Base-by-base conservation (phyloP, 92 coral and sea anemone genomes). In the Blastomussa wellsi region DNA sequence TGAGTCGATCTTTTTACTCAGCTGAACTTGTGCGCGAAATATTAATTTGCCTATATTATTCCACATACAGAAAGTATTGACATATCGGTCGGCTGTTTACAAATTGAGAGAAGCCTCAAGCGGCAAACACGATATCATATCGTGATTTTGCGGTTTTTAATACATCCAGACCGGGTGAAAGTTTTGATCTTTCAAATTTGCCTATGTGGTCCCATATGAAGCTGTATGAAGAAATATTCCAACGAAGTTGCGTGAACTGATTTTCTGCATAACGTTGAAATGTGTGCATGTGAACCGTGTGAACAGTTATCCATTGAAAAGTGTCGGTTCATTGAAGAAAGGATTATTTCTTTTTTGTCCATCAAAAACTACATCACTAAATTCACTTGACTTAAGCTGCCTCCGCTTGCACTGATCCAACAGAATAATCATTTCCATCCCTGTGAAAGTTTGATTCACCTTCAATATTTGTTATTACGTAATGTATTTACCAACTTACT, bases 401-500 rank as follows among this genome's bases (percentile, higher is more conserved):
- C 10, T 24, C 33, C 37, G 1, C 38, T 7, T 70, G 29, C 28
- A 38, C 35, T 2, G n/a, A 36, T 37, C 10, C 2, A 20, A 70
- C 14, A 70, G 28, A 37, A 33, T 19, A 33, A 3, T 4, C 14
- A 4, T 17, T 35, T 36, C 14, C 17, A 3, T 70, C 75, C 29
- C 0, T 1, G 12, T 4, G 36, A 32, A 35, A 19, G 7, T 16
- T n/a, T 0, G 14, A 2, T 32, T 36, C 12, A 5, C 72, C 32
- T 16, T 14, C 4, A 13, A 24, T 24, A 15, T 31, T 31, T 8
- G 7, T 10, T 51, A 29, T 82, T 82, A 82, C 86, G 86, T 82
- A 82, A 82, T 47, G 17, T 31, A 17, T 29, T 44, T 13, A 1
- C 28, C 1, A 11, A 87, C 97, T 93, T 86, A 97, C 99, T 93